A percentile compares a stretch with the other conserved stretches of the same genome.
Evolutionary conservation across 2,797 vertebrate genomes (phyloP).

Genomic region (Buceros bicornis): DNA sequence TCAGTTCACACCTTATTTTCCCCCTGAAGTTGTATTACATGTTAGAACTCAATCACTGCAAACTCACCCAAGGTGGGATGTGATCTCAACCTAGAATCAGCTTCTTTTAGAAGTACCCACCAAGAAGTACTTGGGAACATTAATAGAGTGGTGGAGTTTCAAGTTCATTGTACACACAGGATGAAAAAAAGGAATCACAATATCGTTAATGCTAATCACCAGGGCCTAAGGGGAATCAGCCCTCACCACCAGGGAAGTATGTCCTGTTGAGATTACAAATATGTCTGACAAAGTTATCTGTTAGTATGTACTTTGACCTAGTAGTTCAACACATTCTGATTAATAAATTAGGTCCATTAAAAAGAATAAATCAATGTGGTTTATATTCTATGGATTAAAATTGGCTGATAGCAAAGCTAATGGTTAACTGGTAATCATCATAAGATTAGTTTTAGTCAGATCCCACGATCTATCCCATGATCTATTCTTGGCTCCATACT

Average conservation of each 20-base stretch:
- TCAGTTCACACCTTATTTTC: not conserved
- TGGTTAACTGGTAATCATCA: not conserved
- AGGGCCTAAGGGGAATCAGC: not conserved
- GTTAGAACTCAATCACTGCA: not conserved
- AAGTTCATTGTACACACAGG: not conserved
- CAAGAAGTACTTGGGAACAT: not conserved
- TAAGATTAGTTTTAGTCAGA: not conserved
- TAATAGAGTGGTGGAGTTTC: not conserved
- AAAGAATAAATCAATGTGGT: not conserved
- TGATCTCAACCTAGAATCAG: not conserved
- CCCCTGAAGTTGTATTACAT: rapidly evolving
- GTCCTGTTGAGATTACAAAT: not conserved
- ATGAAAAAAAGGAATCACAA: not conserved
- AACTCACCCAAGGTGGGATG: not conserved
- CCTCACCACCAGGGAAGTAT: not conserved
- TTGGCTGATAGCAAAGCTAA: not conserved
- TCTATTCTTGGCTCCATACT: not conserved
- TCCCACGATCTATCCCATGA: not conserved
- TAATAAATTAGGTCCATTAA: not conserved
- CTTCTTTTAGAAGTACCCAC: not conserved
- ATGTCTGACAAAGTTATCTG: not conserved
- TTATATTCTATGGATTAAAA: not conserved
- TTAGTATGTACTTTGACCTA: not conserved
- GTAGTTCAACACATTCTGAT: not conserved
- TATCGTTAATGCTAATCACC: not conserved